Percentiles rank a stretch among this genome's conserved stretches.
Conservation (phyloP, 2,888 invertebrate genomes). For the Lepidochitona cinerea region DNA sequence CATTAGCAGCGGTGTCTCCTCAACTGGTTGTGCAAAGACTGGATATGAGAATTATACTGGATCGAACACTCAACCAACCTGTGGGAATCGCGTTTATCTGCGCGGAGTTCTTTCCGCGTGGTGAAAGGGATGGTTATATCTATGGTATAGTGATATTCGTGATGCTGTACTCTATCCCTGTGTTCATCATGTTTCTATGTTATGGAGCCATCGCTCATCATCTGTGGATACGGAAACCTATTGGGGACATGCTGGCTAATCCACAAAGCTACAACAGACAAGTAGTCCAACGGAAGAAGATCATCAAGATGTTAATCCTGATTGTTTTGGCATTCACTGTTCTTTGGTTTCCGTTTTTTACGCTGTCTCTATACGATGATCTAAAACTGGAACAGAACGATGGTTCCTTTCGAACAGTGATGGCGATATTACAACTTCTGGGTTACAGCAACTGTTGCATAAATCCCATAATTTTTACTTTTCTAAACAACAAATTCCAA, state of each 20-base stretch:
- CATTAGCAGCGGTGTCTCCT: constrained; percentile 42
- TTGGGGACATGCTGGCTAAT: constrained; percentile 45
- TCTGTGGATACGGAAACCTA: constrained; percentile 51
- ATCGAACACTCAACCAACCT: constrained; percentile 17
- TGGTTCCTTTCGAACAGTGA: constrained; percentile 31
- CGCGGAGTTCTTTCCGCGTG: constrained; percentile 45
- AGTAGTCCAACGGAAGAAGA: constrained; percentile 44
- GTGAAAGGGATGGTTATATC: constrained; percentile 25
- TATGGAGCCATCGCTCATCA: constrained; percentile 51
- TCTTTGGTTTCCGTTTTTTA: constrained; percentile 60
- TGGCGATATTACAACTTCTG: constrained; percentile 52
- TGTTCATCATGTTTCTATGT: constrained; percentile 47
- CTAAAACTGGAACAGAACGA: constrained; percentile 28
- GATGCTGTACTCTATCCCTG: constrained; percentile 48
- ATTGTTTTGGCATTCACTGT: constrained; percentile 53
- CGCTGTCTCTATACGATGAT: constrained; percentile 44
- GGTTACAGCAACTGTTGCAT: constrained; percentile 58
- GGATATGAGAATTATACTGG: constrained; percentile 39
- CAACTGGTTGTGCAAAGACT: constrained; percentile 49
- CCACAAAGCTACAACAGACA: constrained; percentile 39
- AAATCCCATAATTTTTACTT: constrained; percentile 62
- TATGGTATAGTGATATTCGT: constrained; percentile 48
- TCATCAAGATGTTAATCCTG: constrained; percentile 52
- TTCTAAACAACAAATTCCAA: constrained; percentile 59
- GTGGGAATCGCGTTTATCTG: constrained; percentile 43